Conservation (phyloP, 1,140 invertebrate species). For the Wasmannia auropunctata region DNA sequence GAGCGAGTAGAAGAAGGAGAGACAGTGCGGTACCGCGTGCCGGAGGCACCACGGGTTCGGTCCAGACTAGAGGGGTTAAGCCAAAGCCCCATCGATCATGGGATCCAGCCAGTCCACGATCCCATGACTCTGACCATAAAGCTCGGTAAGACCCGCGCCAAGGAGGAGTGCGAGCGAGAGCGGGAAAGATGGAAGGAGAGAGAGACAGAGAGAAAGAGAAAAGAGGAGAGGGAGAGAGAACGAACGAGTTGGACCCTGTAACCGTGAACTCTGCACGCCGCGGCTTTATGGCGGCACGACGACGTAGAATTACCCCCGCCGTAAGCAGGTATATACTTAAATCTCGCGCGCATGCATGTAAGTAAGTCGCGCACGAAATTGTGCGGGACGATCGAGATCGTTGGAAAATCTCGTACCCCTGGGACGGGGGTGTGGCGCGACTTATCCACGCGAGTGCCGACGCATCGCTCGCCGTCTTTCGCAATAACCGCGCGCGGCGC, state of each 20-base stretch:
- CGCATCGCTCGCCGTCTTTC: background rate
- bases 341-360: slow-evolving; percentile 72
- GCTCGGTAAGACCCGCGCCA: slow-evolving; percentile 63
- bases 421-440: slow-evolving; percentile 61
- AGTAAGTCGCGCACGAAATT: slow-evolving; percentile 72
- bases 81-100: slow-evolving; percentile 79
- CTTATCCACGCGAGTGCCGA: slow-evolving; percentile 34
- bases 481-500: background rate
- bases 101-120: slow-evolving; percentile 73
- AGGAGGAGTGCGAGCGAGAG: slow-evolving; percentile 24
- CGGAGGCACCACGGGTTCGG: slow-evolving; percentile 62
- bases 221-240: background rate
- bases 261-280: slow-evolving; percentile 72
- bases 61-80: slow-evolving; percentile 73
- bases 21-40: slow-evolving; percentile 55
- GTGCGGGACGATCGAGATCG: slow-evolving; percentile 63
- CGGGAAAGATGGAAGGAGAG: background rate
- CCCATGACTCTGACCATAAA: slow-evolving; percentile 73
- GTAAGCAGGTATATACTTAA: slow-evolving; percentile 76
- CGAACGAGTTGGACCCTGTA: slow-evolving; percentile 56
- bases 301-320: slow-evolving; percentile 78
- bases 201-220: background rate
- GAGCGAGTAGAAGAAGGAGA: slow-evolving; percentile 32
- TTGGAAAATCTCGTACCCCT: slow-evolving; percentile 53
- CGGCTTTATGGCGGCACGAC: slow-evolving; percentile 71